Evolutionary conservation across 2,888 invertebrate species (phyloP).

Genomic region (Himalopsyche kuldschensis): DNA sequence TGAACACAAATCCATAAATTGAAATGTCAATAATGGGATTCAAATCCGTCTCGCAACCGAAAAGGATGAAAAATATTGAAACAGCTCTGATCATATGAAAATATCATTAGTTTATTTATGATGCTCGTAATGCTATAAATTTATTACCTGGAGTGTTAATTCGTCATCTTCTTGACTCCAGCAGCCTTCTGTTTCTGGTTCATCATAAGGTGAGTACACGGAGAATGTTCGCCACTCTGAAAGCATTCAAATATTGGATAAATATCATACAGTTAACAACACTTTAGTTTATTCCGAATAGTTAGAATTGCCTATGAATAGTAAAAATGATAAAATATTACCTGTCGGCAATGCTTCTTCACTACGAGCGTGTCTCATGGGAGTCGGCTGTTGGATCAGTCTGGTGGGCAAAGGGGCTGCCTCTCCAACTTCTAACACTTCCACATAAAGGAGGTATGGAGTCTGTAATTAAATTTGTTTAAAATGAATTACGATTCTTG

Average conservation of each 20-base stretch:
- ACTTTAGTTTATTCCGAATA: too few relatives aligned
- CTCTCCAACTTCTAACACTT: conserved; percentile 78
- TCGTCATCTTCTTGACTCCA: conserved; percentile 98
- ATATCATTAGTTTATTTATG: too few relatives aligned
- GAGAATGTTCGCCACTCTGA: conserved; percentile 60
- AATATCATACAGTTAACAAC: too few relatives aligned
- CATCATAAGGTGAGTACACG: conserved; percentile 50
- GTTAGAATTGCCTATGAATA: too few relatives aligned
- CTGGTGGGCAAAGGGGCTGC: conserved; percentile 89
- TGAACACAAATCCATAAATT: too few relatives aligned
- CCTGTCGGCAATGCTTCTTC: conserved; percentile 80
- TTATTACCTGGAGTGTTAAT: conserved; percentile 71
- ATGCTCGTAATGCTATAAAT: too few relatives aligned
- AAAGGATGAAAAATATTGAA: too few relatives aligned
- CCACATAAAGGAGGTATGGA: conserved; percentile 97
- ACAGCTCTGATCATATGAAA: too few relatives aligned
- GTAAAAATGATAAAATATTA: neutral
- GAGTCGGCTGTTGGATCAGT: conserved; percentile 68
- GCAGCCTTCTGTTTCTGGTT: conserved; percentile 70
- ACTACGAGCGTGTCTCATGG: conserved; percentile 88
- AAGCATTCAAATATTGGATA: conserved; percentile 30
- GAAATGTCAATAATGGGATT: too few relatives aligned
- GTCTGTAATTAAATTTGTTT: too few relatives aligned
- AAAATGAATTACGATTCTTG: too few relatives aligned
- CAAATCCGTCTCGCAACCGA: too few relatives aligned